Base-by-base conservation (phyloP, 2,113 vertebrate genomes). In the Ochotona curzoniae region DNA sequence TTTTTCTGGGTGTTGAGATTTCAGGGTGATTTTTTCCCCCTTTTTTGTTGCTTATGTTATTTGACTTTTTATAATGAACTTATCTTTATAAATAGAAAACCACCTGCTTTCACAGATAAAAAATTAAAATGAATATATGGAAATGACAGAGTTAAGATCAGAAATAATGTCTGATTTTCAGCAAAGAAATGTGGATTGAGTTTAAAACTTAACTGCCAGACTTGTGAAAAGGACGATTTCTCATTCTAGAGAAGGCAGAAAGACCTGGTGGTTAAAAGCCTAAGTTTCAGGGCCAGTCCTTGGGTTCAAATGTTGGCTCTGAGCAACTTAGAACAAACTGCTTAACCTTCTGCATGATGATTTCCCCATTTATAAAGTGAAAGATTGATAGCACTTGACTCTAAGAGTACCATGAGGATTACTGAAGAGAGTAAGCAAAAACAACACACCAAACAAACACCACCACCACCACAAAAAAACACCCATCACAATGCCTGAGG, bases 1-100 rank as follows among this genome's bases (percentile, higher is more conserved):
- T 83, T 87, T 67, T 93, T 47, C 79, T 47, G 12, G 25, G 15
- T 51, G 26, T 7, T 66, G 8, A 94, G 44, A 32, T 80, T 51
- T 69, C n/a, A 44, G n/a, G 14, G 25, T 7, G 15, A 54, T 76
- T 76, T 35, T 66, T 15, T 26, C 63, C 49, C 32, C 28, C 74
- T 61, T 47, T 9, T 79, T 79, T 75, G 73, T 54, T 54, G 54
- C 38, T 25, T 76, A 14, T n/a, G 66, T 14, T 89, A 83, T 78
- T 69, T 90, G 63, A 91, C 60, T 54, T 87, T 78, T 93, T 47
- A 35, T 32, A 95, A 86, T 81, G 63, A 76, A 54, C 17, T 32
- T 5, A 11, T 80, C 66, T 88, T 93, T 95, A 86, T 74, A 94
- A 80, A 83, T 8, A 89, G 35, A 83, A 93, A 88, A 82, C 20